Evolutionary conservation across 2,888 invertebrate genomes (phyloP).

Genomic region (Sinopyrophorus schimmeli): DNA sequence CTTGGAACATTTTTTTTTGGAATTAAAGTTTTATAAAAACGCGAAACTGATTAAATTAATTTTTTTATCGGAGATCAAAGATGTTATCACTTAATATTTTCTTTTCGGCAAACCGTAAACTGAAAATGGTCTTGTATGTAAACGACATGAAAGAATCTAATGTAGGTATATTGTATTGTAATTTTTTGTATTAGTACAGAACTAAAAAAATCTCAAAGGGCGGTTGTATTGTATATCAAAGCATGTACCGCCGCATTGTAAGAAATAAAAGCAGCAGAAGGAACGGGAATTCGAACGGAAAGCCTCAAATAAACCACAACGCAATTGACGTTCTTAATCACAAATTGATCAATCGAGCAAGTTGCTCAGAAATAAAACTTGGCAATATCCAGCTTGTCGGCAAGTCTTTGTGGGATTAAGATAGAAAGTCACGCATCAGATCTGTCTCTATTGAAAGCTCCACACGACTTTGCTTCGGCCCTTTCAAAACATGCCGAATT

Average conservation of each 20-base stretch:
- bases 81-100: too few relatives aligned
- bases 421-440: constrained; percentile 49
- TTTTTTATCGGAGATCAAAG: too few relatives aligned
- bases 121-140: not conserved
- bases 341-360: constrained; percentile 47
- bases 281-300: constrained; percentile 30
- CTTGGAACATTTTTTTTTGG: too few relatives aligned
- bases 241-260: constrained; percentile 28
- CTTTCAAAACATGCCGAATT: constrained; percentile 36
- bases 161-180: constrained; percentile 22
- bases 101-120: constrained; percentile 1
- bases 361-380: constrained; percentile 44
- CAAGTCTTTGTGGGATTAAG: constrained; percentile 45
- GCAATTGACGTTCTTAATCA: constrained; percentile 47
- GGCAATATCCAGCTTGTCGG: constrained; percentile 43
- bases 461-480: constrained; percentile 27
- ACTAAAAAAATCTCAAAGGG: constrained; percentile 22
- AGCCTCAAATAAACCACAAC: constrained; percentile 42
- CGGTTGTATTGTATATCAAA: constrained; percentile 30
- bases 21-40: too few relatives aligned
- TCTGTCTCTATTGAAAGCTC: constrained; percentile 33
- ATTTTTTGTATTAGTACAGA: constrained; percentile 15
- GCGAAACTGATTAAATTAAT: too few relatives aligned
- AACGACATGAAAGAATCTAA: constrained; percentile 11
- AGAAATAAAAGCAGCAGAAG: constrained; percentile 27